These are phyloP conservation scores for Idaea aversata DNA, from an alignment of 2,888 invertebrate genomes.

Conservation along the genomic window DNA sequence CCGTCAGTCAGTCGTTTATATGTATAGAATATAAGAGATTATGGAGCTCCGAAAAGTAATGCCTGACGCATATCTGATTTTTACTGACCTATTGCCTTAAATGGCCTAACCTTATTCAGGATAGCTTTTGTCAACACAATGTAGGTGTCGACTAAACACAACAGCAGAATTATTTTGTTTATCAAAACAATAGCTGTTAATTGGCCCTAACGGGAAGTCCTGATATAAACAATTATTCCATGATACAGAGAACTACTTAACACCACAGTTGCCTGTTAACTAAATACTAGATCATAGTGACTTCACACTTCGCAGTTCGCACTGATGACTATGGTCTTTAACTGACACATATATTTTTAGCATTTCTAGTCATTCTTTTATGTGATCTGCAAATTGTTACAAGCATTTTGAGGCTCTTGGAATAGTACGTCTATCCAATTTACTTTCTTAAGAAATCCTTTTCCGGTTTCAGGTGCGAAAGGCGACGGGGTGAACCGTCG, in stretches of 20 bases:
- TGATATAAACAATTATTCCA: neutral
- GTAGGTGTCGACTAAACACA: neutral
- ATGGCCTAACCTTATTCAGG: neutral
- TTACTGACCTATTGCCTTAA: neutral
- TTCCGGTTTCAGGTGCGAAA: slow-evolving; percentile 40
- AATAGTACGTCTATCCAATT: too few species aligned
- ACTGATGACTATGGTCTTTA: too few species aligned
- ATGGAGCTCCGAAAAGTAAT: too few species aligned
- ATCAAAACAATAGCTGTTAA: neutral
- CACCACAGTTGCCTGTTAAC: neutral
- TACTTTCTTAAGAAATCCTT: slow-evolving; percentile 5
- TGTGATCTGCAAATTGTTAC: too few species aligned
- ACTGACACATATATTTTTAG: too few species aligned
- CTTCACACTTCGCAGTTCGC: neutral
- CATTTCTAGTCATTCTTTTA: too few species aligned
- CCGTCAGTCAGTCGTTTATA: too few species aligned
- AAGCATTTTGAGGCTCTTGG: too few species aligned
- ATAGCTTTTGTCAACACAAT: neutral
- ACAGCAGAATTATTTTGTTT: neutral
- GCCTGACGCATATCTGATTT: too few species aligned
- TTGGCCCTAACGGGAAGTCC: neutral
- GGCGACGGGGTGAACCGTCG: slow-evolving; percentile 54
- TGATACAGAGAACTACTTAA: neutral
- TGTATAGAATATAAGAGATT: too few species aligned
- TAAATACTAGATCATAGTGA: neutral